Base-by-base conservation (phyloP, 2,888 invertebrate genomes). In the Stenchaetothrips biformis region DNA sequence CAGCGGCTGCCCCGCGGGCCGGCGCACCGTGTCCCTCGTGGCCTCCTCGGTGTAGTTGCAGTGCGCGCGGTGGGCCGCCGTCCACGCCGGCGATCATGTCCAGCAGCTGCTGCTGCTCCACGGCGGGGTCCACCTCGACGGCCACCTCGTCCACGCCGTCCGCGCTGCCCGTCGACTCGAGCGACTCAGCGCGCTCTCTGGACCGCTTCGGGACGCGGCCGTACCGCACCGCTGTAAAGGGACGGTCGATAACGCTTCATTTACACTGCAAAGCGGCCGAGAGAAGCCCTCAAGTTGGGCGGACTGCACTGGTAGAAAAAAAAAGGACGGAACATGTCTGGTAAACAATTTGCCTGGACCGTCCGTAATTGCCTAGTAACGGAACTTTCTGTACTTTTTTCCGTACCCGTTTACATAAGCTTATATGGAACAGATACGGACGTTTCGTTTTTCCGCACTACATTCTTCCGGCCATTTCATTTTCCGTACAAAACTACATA, bases 181-280 rank as follows among this genome's bases (percentile, higher is more conserved):
- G 4, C 79, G 87, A 86, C 59, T 88, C 88, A 85, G 91, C 92
- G 83, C 93, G 90, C 87, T 96, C 97, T 84, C 96, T 91, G 82
- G 96, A 92, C 84, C 97, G 90, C 88, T 98, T 98, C 83, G 98
- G 98, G 84, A 97, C 97, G 83, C 98, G 92, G 83, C 98, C 98
- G 90, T 98, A 98, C 86, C 98, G 91, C 83, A 98, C 98, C 86
- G 97, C 97, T 97, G 89, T 78, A 11, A 81, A 85, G 81, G 80
- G 62, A 78, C 18, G 62, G 62, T 13, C 62, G 11, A 9, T 13
- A 53, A 9, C 53, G 53, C 53, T 16, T 16, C 6, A 16, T 9
- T 16, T n/a, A n/a, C n/a, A n/a, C n/a, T n/a, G n/a, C n/a, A n/a
- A n/a, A n/a, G n/a, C n/a, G n/a, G n/a, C n/a, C n/a, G n/a, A n/a